Conservation (phyloP, 2,888 invertebrate genomes). For the Criorhina ranunculi region DNA sequence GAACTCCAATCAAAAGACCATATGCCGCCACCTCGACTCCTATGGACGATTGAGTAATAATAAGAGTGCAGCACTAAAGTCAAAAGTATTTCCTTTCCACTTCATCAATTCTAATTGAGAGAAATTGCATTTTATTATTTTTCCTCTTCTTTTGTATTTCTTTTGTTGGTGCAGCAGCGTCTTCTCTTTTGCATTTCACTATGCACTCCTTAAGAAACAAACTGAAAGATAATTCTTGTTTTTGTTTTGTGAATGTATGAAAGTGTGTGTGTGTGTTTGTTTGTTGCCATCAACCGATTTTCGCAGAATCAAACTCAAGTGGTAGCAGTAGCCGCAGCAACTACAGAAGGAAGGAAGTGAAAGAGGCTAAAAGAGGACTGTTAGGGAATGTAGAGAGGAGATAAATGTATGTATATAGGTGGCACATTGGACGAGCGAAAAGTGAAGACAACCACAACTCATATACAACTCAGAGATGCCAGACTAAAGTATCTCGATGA, state of each 20-base stretch:
- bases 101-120: conserved; percentile 77
- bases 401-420: conserved; percentile 27
- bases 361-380: conserved; percentile 20
- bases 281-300: conserved; percentile 45
- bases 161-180: conserved; percentile 46
- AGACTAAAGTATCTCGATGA: conserved; percentile 52
- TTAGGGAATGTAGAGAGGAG: conserved; percentile 45
- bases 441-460: conserved; percentile 57
- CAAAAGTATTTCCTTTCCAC: conserved; percentile 77
- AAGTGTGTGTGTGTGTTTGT: conserved; percentile 1
- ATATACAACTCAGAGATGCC: conserved; percentile 59
- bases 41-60: conserved; percentile 73
- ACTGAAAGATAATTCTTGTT: conserved; percentile 67
- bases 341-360: conserved; percentile 7
- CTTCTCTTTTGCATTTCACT: conserved; percentile 65
- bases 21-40: conserved; percentile 58
- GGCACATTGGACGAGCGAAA: conserved; percentile 47
- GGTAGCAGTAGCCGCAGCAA: no score
- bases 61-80: conserved; percentile 71
- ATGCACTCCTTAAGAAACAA: conserved; percentile 68
- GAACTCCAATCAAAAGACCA: conserved; percentile 72
- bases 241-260: conserved; percentile 18
- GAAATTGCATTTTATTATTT: conserved; percentile 76
- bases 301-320: conserved; percentile 57
- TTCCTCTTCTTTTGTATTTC: conserved; percentile 52